Evolutionary conservation across 2,797 vertebrate species (phyloP).

Genomic region (Crax fasciolata): DNA sequence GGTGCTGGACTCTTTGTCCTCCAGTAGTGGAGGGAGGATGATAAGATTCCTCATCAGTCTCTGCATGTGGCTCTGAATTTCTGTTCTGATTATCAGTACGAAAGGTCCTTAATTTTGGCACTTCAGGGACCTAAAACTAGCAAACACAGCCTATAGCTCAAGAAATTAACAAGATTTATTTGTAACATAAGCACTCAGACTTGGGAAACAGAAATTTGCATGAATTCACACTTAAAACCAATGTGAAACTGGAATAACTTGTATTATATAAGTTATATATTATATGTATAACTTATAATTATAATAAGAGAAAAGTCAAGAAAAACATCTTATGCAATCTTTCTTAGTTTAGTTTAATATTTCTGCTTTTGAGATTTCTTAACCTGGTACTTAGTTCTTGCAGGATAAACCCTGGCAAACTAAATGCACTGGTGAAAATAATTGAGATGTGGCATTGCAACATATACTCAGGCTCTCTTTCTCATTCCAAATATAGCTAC

Average conservation of each 20-base stretch:
- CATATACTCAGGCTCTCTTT: neutral
- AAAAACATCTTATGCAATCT: neutral
- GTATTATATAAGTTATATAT: too few relatives aligned
- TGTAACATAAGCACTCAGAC: neutral
- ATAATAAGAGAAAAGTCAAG: neutral
- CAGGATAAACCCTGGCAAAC: neutral
- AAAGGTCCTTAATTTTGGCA: neutral
- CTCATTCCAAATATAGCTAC: neutral
- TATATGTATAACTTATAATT: too few relatives aligned
- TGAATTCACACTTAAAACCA: neutral
- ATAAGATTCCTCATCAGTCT: neutral
- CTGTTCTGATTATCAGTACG: neutral
- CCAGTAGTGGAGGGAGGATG: neutral
- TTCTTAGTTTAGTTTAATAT: neutral
- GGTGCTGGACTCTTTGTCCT: neutral
- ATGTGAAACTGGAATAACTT: neutral
- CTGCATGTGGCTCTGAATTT: neutral
- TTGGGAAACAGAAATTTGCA: neutral
- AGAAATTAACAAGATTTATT: neutral
- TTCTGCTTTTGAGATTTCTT: neutral
- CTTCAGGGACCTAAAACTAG: neutral
- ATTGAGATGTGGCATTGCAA: neutral
- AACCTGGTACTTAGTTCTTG: neutral
- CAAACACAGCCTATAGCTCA: neutral
- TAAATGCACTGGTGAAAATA: neutral